A percentile compares a stretch with the other conserved stretches of the same genome.
Conservation (phyloP, 2,797 vertebrate species). For the Syncerus caffer region DNA sequence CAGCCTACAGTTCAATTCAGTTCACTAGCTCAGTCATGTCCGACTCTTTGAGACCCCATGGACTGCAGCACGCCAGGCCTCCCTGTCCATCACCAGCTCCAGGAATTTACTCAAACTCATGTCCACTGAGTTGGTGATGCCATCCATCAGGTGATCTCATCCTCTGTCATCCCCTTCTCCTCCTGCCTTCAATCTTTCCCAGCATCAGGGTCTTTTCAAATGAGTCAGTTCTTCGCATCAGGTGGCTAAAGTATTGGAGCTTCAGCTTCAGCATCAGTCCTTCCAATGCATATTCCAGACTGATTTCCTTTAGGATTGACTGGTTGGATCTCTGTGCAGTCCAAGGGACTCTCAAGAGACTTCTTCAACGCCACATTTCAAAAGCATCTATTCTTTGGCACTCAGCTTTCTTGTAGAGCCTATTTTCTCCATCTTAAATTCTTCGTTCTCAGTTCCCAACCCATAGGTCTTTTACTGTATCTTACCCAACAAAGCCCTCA, state of each 20-base stretch:
- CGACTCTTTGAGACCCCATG: not conserved
- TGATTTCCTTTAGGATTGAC: not conserved
- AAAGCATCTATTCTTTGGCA: not conserved
- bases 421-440: not conserved
- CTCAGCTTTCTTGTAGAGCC: not conserved
- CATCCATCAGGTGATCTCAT: not conserved
- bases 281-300: not conserved
- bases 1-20: not conserved
- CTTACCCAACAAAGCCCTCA: not conserved
- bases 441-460: not conserved
- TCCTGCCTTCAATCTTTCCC: not conserved
- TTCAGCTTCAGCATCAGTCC: not conserved
- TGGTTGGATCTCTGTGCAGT: not conserved
- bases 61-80: not conserved
- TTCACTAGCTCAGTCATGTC: not conserved
- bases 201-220: not conserved
- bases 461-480: not conserved
- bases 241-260: not conserved
- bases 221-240: not conserved
- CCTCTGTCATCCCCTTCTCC: not conserved
- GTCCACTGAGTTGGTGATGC: not conserved
- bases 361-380: not conserved
- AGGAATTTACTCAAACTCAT: not conserved
- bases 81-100: not conserved
- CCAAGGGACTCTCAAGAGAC: not conserved